Evolutionary conservation across 1,140 invertebrate genomes (phyloP), one percentile per base, ranked within the genome.

Genomic region (Eumaeus atala): DNA sequence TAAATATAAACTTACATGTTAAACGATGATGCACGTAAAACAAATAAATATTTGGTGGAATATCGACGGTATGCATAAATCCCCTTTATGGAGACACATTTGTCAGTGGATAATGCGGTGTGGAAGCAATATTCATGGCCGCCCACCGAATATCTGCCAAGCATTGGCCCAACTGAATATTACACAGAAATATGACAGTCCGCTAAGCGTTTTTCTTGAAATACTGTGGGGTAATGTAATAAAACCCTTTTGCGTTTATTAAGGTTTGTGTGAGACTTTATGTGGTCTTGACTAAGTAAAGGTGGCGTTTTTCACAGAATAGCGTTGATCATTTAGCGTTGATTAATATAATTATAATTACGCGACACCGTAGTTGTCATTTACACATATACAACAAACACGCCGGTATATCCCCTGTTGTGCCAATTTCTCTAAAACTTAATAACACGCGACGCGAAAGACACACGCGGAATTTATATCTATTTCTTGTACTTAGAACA

Each of bases 51-150:
- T 52, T 52, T 52, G 18, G 38, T 38, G 50, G 54, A 33, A 28
- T 53, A 59, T 62, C 56, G 56, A 54, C 49, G 51, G 49, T 51
- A 17, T 5, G 51, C 51, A 59, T 62, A 62, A 62, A 58, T 62
- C 47, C 35, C 33, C 16, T 50, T 59, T 62, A 62, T 56, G 57
- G 54, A 33, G 38, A 34, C 61, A 18, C 57, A 63, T 63, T 63
- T 59, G 54, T 63, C 57, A 59, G 18, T 28, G 40, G 61, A 59
- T 63, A 63, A 54, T 54, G 54, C 40, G 52, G 48, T 51, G 48
- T 10, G 56, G 48, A 40, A 12, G 44, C 50, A 48, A 55, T 57
- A 56, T 56, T 55, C 54, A 60, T 56, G 38, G 51, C 14, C 37
- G 40, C 14, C 33, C 14, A 14, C 12, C 48, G 44, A 36, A 21